Evolutionary conservation across 2,113 vertebrate genomes (phyloP).

Genomic region (Cinclus cinclus): DNA sequence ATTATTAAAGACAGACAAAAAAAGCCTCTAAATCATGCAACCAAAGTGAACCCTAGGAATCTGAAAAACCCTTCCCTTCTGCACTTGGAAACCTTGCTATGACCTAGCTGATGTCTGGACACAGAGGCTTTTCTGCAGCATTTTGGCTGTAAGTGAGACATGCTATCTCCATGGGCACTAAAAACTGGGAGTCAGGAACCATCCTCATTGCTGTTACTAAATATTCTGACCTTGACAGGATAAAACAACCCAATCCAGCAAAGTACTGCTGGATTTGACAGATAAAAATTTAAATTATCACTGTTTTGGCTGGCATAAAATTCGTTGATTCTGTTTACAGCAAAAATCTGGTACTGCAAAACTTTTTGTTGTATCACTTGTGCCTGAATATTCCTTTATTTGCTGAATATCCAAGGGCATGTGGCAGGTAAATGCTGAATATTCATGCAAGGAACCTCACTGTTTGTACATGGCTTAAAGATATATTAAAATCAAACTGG

Average conservation of each 20-base stretch:
- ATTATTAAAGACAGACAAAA: conserved; percentile 10
- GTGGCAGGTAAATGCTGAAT: background rate
- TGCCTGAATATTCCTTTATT: background rate
- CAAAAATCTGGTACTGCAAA: background rate
- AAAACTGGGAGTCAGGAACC: background rate
- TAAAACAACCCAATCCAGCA: background rate
- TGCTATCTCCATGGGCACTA: background rate
- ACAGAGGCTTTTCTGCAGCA: background rate
- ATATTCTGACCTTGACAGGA: background rate
- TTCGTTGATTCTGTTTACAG: background rate
- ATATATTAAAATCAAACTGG: background rate
- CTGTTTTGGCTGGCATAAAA: background rate
- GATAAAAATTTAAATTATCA: background rate
- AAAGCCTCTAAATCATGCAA: background rate
- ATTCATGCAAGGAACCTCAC: background rate
- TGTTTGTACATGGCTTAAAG: background rate
- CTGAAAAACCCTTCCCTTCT: background rate
- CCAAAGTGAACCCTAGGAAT: background rate
- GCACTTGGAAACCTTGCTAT: background rate
- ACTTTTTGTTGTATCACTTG: background rate
- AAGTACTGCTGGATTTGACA: background rate
- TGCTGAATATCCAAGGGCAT: background rate
- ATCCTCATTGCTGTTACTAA: background rate
- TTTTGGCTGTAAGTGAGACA: background rate
- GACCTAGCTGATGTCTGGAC: background rate